These are phyloP conservation scores for Cynopterus brachyotis DNA, from an alignment of 2,113 vertebrate species.

Conservation along the genomic window DNA sequence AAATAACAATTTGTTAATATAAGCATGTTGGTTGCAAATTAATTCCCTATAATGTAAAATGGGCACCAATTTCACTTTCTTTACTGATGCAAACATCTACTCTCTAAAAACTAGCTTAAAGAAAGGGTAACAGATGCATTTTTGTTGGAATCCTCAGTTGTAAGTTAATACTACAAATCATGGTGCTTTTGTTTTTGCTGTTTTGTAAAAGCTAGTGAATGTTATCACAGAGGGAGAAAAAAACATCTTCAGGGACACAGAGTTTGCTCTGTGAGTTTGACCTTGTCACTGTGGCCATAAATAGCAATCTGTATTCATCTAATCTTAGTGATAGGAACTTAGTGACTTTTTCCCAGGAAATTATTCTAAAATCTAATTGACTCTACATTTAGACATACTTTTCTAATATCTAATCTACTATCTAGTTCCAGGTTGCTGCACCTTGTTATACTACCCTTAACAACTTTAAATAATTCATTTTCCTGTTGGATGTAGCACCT, in stretches of 20 bases:
- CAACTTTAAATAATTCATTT: conserved; percentile 45
- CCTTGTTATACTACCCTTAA: conserved; percentile 47
- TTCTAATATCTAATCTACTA: conserved; percentile 53
- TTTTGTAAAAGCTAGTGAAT: conserved; percentile 56
- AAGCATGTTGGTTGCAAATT: conserved; percentile 70
- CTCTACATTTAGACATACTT: conserved; percentile 54
- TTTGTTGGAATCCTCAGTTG: background rate
- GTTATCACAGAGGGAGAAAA: background rate
- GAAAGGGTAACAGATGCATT: background rate
- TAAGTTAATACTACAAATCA: conserved; percentile 32
- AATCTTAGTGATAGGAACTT: conserved; percentile 44
- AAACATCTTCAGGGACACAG: background rate
- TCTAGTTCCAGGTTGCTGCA: conserved; percentile 46
- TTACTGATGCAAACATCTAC: conserved; percentile 34
- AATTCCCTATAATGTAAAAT: conserved; percentile 71
- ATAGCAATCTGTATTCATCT: conserved; percentile 41
- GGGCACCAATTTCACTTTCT: conserved; percentile 14
- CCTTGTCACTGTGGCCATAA: conserved; percentile 16
- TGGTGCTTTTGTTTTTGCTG: conserved; percentile 39
- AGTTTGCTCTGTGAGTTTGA: conserved; percentile 45
- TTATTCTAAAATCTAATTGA: conserved; percentile 69
- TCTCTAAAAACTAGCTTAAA: conserved; percentile 46
- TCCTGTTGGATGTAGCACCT: conserved; percentile 28
- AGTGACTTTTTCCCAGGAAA: conserved; percentile 62
- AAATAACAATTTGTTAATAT: conserved; percentile 76